Conservation (phyloP, 2,113 vertebrate genomes). For the Esox niger region DNA sequence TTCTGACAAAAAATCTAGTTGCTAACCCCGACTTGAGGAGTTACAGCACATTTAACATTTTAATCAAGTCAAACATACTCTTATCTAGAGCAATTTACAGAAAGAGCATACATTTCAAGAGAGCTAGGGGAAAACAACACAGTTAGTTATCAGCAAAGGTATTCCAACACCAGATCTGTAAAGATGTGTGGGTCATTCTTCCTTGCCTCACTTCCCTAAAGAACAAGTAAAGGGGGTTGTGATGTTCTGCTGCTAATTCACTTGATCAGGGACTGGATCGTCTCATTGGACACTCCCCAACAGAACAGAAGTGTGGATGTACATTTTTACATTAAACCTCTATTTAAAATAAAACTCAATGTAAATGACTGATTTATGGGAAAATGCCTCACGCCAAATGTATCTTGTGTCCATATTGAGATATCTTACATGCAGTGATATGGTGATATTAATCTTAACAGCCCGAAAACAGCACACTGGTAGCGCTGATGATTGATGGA, state of each 20-base stretch:
- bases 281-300: neutral
- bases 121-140: too few relatives aligned
- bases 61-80: too few relatives aligned
- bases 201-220: neutral
- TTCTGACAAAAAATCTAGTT: too few relatives aligned
- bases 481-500: slow-evolving; percentile 15
- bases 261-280: neutral
- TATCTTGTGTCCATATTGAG: neutral
- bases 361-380: neutral
- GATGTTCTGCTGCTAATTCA: neutral
- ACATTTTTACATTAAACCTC: neutral
- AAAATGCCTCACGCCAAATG: neutral
- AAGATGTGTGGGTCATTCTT: too few relatives aligned
- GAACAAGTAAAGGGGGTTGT: neutral
- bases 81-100: too few relatives aligned
- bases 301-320: neutral
- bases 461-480: slow-evolving; percentile 4
- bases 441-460: slow-evolving; percentile 10
- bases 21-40: too few relatives aligned
- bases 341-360: neutral
- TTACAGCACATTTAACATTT: too few relatives aligned
- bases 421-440: neutral
- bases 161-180: too few relatives aligned
- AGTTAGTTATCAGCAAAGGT: neutral
- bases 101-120: too few relatives aligned